phyloP scores from a whole-genome alignment of 2,113 vertebrate genomes.

The Coptodon bakossiorum region DNA sequence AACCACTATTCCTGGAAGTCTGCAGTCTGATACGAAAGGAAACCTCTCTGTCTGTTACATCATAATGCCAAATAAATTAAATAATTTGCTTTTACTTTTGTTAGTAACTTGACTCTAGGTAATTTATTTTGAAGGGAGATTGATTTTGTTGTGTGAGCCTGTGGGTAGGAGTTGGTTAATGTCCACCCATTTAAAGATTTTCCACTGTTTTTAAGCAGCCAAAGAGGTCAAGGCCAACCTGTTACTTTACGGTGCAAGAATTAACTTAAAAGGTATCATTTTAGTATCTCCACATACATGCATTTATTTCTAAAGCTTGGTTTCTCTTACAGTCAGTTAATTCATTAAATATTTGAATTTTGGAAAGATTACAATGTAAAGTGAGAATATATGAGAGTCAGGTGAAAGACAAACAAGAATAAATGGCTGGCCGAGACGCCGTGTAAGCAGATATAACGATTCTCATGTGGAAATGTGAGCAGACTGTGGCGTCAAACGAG shows the following conservation, averaged over 20 bases:
- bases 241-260: neutral
- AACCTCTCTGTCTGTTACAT: too few species aligned
- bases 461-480: neutral
- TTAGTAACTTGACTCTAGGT: neutral
- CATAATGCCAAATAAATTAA: too few species aligned
- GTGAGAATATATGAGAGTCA: neutral
- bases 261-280: neutral
- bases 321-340: neutral
- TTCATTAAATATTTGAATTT: neutral
- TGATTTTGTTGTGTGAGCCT: accelerated
- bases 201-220: neutral
- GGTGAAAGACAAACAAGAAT: neutral
- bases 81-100: too few species aligned
- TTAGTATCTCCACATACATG: neutral
- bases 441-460: neutral
- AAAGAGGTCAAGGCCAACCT: neutral
- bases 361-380: neutral
- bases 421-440: accelerated
- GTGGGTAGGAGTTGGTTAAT: neutral
- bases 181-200: neutral
- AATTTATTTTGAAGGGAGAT: neutral
- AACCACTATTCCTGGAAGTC: too few species aligned
- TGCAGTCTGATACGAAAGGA: too few species aligned
- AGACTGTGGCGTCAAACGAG: neutral
- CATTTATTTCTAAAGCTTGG: neutral